Percentiles rank a stretch among this genome's conserved stretches.
These are phyloP conservation scores for Cacatua alba DNA, from an alignment of 2,113 vertebrate species.

Conservation along the genomic window DNA sequence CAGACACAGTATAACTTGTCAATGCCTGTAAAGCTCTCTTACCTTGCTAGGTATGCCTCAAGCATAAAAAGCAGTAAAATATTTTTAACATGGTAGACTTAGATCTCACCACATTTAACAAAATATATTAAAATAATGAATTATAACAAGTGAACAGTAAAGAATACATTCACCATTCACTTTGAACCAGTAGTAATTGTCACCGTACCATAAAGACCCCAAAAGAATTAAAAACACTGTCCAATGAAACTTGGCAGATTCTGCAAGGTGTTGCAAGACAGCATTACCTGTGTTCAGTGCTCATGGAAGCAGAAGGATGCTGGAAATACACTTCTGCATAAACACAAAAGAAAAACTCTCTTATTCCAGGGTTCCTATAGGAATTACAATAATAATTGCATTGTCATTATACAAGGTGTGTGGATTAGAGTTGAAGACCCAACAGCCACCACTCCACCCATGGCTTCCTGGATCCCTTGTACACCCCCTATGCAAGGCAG, in stretches of 20 bases:
- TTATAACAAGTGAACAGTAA: background rate
- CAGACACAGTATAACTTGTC: conserved; percentile 47
- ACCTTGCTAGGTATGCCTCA: conserved; percentile 35
- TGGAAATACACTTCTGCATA: background rate
- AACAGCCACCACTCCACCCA: background rate
- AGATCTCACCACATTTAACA: conserved; percentile 62
- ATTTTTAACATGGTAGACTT: conserved; percentile 31
- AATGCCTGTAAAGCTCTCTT: conserved; percentile 51
- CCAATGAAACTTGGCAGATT: background rate
- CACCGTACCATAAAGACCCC: background rate
- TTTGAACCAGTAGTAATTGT: conserved; percentile 14
- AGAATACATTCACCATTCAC: conserved; percentile 4
- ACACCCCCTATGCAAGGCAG: background rate
- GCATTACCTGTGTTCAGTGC: background rate
- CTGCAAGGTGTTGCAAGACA: background rate
- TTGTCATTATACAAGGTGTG: background rate
- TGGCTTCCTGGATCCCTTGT: background rate
- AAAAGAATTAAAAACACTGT: background rate
- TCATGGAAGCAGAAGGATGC: background rate
- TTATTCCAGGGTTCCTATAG: background rate
- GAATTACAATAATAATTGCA: background rate
- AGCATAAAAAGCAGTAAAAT: conserved; percentile 54
- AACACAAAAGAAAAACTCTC: background rate
- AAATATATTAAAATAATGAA: conserved; percentile 63
- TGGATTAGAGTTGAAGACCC: background rate